Conservation (phyloP, 1,140 invertebrate species). For the Trinorchestia longiramus region DNA sequence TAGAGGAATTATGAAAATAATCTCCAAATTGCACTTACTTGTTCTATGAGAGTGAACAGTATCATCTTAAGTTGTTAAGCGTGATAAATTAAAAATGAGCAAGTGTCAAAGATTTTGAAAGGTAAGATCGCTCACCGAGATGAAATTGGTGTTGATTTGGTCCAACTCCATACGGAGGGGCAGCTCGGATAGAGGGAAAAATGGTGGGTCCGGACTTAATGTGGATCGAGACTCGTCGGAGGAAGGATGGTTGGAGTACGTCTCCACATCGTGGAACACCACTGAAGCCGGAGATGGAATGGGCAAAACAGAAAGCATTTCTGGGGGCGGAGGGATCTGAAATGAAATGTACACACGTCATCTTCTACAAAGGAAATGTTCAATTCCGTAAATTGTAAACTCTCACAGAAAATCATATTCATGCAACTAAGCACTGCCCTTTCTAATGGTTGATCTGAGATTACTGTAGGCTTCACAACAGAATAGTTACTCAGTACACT, state of each 20-base stretch:
- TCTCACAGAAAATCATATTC: too few relatives aligned
- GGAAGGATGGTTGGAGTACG: conserved; percentile 72
- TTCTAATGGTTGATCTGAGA: too few relatives aligned
- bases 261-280: conserved; percentile 77
- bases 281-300: conserved; percentile 80
- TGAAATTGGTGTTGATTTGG: conserved; percentile 85
- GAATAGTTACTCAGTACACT: too few relatives aligned
- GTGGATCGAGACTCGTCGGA: conserved; percentile 69
- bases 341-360: not conserved
- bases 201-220: conserved; percentile 72
- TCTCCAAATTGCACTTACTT: too few relatives aligned
- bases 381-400: not conserved
- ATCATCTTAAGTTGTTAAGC: too few relatives aligned
- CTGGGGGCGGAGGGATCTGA: conserved; percentile 76
- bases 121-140: conserved; percentile 78
- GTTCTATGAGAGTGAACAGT: too few relatives aligned
- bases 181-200: conserved; percentile 77
- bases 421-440: too few relatives aligned
- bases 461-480: too few relatives aligned
- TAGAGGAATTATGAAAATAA: too few relatives aligned
- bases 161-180: conserved; percentile 83
- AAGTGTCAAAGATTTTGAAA: not conserved
- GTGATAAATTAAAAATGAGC: too few relatives aligned
- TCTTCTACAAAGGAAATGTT: not conserved
- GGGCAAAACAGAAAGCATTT: conserved; percentile 78